These are phyloP conservation scores for Sebastiscus tertius DNA, from an alignment of 2,797 vertebrate species.

Conservation along the genomic window DNA sequence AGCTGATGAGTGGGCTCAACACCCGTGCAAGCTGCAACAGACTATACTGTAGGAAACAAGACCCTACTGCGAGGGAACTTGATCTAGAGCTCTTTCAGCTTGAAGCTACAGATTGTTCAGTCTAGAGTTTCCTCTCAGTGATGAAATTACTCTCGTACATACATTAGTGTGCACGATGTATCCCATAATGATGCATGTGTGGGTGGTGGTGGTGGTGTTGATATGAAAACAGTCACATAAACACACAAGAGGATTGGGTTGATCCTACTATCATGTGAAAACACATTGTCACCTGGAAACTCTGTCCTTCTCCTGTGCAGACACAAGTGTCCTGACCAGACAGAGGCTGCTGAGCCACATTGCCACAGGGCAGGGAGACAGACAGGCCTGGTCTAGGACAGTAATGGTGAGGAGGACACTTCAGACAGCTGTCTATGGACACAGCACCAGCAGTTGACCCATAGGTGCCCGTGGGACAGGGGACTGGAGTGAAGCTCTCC, in stretches of 20 bases:
- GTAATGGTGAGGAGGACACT: conserved; percentile 87
- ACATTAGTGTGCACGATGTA: background rate
- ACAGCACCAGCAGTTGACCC: conserved; percentile 57
- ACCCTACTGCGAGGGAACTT: conserved; percentile 54
- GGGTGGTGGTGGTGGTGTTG: background rate
- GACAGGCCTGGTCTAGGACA: conserved; percentile 80
- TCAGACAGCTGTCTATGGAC: conserved; percentile 72
- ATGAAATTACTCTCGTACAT: conserved; percentile 14
- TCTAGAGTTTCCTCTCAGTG: conserved; percentile 41
- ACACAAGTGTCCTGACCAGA: conserved; percentile 84
- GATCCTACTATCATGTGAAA: background rate
- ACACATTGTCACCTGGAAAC: conserved; percentile 86
- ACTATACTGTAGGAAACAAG: conserved; percentile 51
- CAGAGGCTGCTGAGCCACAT: conserved; percentile 82
- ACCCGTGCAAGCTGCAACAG: conserved; percentile 5
- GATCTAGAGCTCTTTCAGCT: conserved; percentile 58
- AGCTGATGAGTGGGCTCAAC: conserved; percentile 50
- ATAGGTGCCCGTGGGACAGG: conserved; percentile 88
- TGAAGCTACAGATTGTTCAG: conserved; percentile 67
- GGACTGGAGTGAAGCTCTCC: conserved; percentile 57
- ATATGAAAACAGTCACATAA: background rate
- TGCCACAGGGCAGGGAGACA: conserved; percentile 85
- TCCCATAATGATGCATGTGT: background rate
- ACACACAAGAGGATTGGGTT: background rate
- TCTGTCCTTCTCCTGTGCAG: conserved; percentile 80